Percentiles rank a stretch among this genome's conserved stretches.
Evolutionary conservation across 1,140 invertebrate species (phyloP).

Genomic region (Sinella curviseta): DNA sequence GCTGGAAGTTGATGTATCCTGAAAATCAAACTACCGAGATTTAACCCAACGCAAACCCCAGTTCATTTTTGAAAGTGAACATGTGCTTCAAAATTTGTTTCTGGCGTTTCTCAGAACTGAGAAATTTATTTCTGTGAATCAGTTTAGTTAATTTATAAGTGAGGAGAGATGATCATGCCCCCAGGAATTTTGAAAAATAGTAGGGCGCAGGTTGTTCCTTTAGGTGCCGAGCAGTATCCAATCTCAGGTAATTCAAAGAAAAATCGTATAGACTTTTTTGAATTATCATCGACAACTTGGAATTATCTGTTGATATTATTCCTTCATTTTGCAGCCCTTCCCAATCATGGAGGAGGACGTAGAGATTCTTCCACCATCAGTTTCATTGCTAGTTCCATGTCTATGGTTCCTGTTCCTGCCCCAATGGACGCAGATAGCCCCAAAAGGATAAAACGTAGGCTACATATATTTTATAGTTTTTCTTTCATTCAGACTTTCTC

Average conservation of each 20-base stretch:
- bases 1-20: background rate
- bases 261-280: background rate
- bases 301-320: background rate
- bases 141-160: background rate
- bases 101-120: too few relatives aligned
- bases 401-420: background rate
- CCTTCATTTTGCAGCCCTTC: background rate
- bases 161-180: background rate
- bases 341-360: background rate
- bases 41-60: too few relatives aligned
- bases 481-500: background rate
- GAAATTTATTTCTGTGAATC: too few relatives aligned
- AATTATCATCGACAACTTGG: background rate
- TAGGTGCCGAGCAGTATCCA: background rate
- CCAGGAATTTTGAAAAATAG: constrained; percentile 2
- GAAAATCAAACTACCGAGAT: too few relatives aligned
- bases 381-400: background rate
- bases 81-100: too few relatives aligned
- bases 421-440: background rate
- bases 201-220: background rate
- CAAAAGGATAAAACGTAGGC: background rate
- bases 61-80: too few relatives aligned
- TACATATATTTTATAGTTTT: too few relatives aligned
- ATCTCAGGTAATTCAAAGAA: background rate
- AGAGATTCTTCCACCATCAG: background rate